Base-by-base conservation (phyloP, 1,140 invertebrate genomes). In the Cydia pomonella region DNA sequence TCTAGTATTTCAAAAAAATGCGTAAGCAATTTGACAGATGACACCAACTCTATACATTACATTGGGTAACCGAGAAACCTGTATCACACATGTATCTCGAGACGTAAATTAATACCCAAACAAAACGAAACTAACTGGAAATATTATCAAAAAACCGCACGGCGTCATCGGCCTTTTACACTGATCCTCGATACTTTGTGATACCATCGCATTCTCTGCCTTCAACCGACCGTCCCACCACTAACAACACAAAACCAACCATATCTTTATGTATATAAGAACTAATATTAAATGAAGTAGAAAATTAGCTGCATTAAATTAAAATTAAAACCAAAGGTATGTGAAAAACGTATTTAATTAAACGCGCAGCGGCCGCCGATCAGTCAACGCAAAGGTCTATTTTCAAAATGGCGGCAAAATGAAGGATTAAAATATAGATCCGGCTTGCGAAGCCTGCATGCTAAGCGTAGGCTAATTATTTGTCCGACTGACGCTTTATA, bases 101-200 rank as follows among this genome's bases (percentile, higher is more conserved):
- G 77, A 82, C 84, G 84, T 87, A 90, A 90, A 87, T 85, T 87
- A 88, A 90, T 88, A 90, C 84, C 77, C 75, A 85, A 86, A 89
- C 77, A 85, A 86, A 89, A 86, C 75, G 84, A 89, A 84, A 85
- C 82, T 75, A 79, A 74, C 64, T 76, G 77, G 75, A 75, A 76
- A 80, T 81, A 84, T 87, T 88, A 87, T 90, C 87, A 86, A 90
- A 87, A 85, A 85, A 79, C 82, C 76, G 77, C 76, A 77, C 85
- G 82, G 86, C 88, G 87, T 90, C 88, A 89, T 90, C 87, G 88
- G 80, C 84, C 88, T 80, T 59, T 76, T 79, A 79, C 77, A 80
- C 83, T 79, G 88, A 90, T 90, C 83, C 75, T 84, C 80, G 87
- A 90, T 89, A 89, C 81, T 75, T 82, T 75, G 74, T 75, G 86